Evolutionary conservation across 2,888 invertebrate species (phyloP).

Genomic region (Drosophila limbata): DNA sequence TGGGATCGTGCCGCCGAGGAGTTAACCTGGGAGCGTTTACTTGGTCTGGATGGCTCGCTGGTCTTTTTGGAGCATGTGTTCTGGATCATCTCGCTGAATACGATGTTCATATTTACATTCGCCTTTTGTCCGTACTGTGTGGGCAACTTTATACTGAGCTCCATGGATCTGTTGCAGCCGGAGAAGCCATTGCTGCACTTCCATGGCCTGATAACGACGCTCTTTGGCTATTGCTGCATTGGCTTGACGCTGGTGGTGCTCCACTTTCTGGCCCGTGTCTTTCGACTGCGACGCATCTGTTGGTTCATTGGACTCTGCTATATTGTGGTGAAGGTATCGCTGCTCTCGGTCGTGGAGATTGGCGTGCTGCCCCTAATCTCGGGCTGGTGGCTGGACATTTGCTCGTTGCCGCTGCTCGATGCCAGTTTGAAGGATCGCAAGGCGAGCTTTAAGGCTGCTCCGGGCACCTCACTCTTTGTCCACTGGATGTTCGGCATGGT

Average conservation of each 20-base stretch:
- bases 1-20: constrained; percentile 99
- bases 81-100: constrained; percentile 99
- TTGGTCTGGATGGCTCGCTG: constrained; percentile 98
- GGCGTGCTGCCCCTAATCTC: constrained; percentile 98
- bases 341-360: constrained; percentile 98
- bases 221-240: constrained; percentile 97
- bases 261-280: constrained; percentile 93
- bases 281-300: constrained; percentile 92
- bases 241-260: constrained; percentile 93
- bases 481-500: constrained; percentile 99
- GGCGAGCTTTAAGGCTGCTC: constrained; percentile 94
- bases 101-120: constrained; percentile 98
- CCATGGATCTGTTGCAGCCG: constrained; percentile 87
- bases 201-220: constrained; percentile 95
- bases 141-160: constrained; percentile 93
- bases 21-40: constrained; percentile 97
- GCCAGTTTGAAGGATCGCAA: constrained; percentile 93
- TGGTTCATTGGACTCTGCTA: constrained; percentile 96
- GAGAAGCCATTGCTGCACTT: constrained; percentile 90
- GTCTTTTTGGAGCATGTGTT: constrained; percentile 99
- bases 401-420: constrained; percentile 96
- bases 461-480: constrained; percentile 98
- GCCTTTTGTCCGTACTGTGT: constrained; percentile 98
- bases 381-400: constrained; percentile 99
- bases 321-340: constrained; percentile 92